phyloP scores from a whole-genome alignment of 35 echinoderm and acorn worm species.

The Lytechinus variegatus region DNA sequence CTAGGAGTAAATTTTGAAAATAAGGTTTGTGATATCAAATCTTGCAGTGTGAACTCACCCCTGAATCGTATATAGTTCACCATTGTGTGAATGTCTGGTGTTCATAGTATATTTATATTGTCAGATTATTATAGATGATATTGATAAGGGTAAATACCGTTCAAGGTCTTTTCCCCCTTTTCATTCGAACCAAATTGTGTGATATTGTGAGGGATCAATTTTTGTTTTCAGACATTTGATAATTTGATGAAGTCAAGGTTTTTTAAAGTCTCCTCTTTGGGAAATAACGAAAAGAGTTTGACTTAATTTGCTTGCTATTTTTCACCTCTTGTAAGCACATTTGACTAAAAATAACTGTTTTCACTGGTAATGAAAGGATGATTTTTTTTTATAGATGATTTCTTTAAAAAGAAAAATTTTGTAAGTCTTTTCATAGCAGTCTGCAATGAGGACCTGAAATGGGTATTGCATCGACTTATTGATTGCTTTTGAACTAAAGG shows the following conservation, averaged over 20 bases:
- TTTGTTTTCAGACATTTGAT: too few relatives aligned
- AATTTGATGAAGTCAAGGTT: not conserved
- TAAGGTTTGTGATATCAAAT: too few relatives aligned
- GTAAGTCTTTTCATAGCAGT: too few relatives aligned
- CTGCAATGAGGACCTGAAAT: too few relatives aligned
- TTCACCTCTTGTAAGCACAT: not conserved
- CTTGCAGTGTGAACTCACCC: not conserved
- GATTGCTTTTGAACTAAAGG: too few relatives aligned
- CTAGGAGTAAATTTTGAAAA: too few relatives aligned
- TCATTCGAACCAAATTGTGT: not conserved
- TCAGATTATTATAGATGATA: slow-evolving; percentile 19
- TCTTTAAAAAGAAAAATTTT: too few relatives aligned
- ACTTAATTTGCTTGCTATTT: not conserved
- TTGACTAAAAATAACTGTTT: not conserved
- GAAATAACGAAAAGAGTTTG: not conserved
- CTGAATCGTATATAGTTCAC: not conserved
- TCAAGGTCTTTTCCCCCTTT: not conserved
- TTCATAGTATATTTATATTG: not conserved
- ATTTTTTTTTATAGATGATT: too few relatives aligned
- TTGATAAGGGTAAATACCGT: slow-evolving; percentile 26
- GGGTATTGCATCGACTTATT: too few relatives aligned
- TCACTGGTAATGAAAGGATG: not conserved
- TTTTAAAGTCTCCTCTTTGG: not conserved
- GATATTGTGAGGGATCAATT: not conserved
- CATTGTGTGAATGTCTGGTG: not conserved